Conservation (phyloP, 2,113 vertebrate species). For the Chaetodon auriga region DNA sequence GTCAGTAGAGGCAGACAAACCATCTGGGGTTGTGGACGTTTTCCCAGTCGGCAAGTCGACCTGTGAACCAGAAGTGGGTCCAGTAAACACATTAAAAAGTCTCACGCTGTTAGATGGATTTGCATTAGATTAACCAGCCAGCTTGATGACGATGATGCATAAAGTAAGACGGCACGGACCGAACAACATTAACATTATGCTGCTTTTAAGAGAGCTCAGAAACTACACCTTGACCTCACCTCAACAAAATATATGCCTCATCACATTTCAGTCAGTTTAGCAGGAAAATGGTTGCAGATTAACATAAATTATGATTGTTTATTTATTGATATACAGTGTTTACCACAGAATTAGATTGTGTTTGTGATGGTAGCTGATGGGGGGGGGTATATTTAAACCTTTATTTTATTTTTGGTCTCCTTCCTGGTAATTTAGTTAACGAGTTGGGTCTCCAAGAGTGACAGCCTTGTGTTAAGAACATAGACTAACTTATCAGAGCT, state of each 20-base stretch:
- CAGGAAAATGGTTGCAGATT: background rate
- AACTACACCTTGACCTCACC: background rate
- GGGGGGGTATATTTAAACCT: too few relatives aligned
- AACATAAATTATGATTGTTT: background rate
- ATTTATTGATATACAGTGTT: background rate
- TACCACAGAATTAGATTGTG: too few relatives aligned
- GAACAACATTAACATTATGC: background rate
- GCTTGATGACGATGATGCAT: conserved; percentile 4
- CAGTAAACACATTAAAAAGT: conserved; percentile 28
- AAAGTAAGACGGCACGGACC: conserved; percentile 5
- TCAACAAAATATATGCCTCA: background rate
- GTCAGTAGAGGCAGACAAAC: conserved; percentile 37
- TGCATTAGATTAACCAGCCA: conserved; percentile 24
- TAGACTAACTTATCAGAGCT: too few relatives aligned
- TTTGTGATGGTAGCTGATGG: too few relatives aligned
- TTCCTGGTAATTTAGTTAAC: too few relatives aligned
- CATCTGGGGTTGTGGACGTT: conserved; percentile 51
- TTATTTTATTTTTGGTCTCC: too few relatives aligned
- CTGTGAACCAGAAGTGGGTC: conserved; percentile 27
- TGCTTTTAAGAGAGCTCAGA: background rate
- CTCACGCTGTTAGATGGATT: conserved; percentile 38
- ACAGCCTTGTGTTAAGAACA: too few relatives aligned
- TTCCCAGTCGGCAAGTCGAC: conserved; percentile 31
- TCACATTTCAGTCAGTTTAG: background rate
- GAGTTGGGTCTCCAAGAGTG: too few relatives aligned